Evolutionary conservation across 2,797 vertebrate genomes (phyloP), one percentile per base, ranked within the genome.

Genomic region (Oceanodroma leucorhoa): DNA sequence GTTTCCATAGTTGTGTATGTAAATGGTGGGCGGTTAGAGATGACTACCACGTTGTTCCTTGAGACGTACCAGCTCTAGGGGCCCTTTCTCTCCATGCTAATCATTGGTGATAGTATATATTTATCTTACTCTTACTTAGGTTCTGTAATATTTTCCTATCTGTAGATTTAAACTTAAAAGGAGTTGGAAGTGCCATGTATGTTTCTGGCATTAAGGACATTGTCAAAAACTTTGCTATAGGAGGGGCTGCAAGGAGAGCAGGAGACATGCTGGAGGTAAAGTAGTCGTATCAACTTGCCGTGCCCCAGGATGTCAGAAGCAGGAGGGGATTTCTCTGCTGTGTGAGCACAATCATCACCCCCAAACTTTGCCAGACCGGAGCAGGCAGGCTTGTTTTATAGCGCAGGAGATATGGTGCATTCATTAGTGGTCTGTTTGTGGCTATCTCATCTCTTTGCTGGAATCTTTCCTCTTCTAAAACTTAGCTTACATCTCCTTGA

Each of bases 41-140:
- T 60, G 62, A 30, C 46, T 34, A 0, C 14, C 0, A 0, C 5
- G 14, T 18, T 1, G 1, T 51, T 90, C 78, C 60, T 58, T 32
- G 64, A 24, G 51, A 18, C 1, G 0, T 29, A 5, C 45, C 43
- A 13, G 54, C 48, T 41, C 12, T 17, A 8, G 64, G 21, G 66
- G 7, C 34, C 61, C 5, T 1, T 73, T 87, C 78, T 66, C 4
- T 57, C 50, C 20, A 1, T 46, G 3, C 24, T 58, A 6, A 54
- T 45, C 32, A 11, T 12, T 21, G 50, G 1, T 46, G 46, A 15
- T 51, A 27, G 34, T 7, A 0, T 1, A 3, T 14, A 26, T 70
- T 32, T 72, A 4, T 48, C 36, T n/a, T 48, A 12, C 26, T 86
- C 6, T 40, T 36, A 29, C 36, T 38, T 29, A 9, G 11, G 8